Base-by-base conservation (phyloP, 2,797 vertebrate species). In the Cichlasoma orientale region DNA sequence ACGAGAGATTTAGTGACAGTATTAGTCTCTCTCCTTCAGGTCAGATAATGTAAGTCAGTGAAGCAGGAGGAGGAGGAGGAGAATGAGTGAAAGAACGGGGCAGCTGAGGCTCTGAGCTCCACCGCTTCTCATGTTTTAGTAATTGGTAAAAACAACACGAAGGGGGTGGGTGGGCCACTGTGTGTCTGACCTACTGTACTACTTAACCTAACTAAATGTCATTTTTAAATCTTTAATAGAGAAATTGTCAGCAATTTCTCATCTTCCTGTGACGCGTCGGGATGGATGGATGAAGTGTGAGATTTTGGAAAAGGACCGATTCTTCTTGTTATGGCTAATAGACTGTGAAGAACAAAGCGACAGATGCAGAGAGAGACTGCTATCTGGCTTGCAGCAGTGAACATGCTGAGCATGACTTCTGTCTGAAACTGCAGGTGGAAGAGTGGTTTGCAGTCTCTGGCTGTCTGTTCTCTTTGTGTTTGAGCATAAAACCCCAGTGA, bases 71-170 rank as follows among this genome's bases (percentile, higher is more conserved):
- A 70, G 68, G 74, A 25, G 53, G 69, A 12, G 68, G 47, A 74
- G 29, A 77, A 36, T 1, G 36, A 56, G 55, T 9, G 38, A 41
- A 71, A 44, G 55, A 69, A 19, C 59, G 29, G 68, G 4, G 3
- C 21, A 9, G 50, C 54, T 44, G n/a, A 38, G 33, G 31, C 6
- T 47, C 50, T 44, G 79, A 78, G 56, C 44, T 52, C 27, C 9
- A 1, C 36, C 16, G 58, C 3, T 31, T 57, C 77, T 85, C 61
- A 75, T 82, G 77, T 79, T 86, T 82, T 74, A 77, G 59, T 80
- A 2, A 78, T 85, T 74, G 0, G 1, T 19, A 25, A 53, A 31
- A 68, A 29, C 18, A 33, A 44, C n/a, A 25, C 18, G 18, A 19
- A n/a, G 25, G 21, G 50, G 56, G 50, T 19, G 12, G 66, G 54